Base-by-base conservation (phyloP, 2,888 invertebrate species). In the Xylophagus ater region DNA sequence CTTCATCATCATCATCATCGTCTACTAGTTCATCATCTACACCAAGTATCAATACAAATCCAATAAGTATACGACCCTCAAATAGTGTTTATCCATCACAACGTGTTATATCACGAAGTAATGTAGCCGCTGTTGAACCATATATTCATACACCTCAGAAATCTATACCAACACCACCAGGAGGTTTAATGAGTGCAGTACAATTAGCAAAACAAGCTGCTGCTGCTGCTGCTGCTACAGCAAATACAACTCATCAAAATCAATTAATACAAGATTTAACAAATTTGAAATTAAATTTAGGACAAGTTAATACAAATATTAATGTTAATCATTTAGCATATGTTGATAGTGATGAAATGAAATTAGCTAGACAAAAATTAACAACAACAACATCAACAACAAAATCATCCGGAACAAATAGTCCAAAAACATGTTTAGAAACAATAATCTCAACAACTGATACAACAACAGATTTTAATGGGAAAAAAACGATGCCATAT, bases 401-500 rank as follows among this genome's bases (percentile, higher is more conserved):
- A 62, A 42, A 43, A 44, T 13, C 55, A 31, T 58, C 17, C 49
- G 51, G 20, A 54, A 46, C n/a, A 47, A 29, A 13, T 29, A 14
- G 4, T 29, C 40, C 44, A 45, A 51, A n/a, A n/a, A n/a, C n/a
- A n/a, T n/a, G n/a, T n/a, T 52, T 49, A 47, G 51, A 50, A n/a
- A 46, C 43, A n/a, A 38, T 40, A 12, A 38, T 31, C 15, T 51
- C 51, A 1, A 43, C 43, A 10, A 41, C 20, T 14, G 47, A 46
- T 13, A 37, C 28, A 18, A 42, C 45, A 43, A 51, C 37, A 40
- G 77, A 82, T 55, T 83, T 85, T 57, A 75, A 76, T 43, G 76
- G 83, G 18, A 84, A 80, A 55, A 88, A 88, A 70, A 88, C 88
- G 19, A 69, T 90, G 65, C 89, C 90, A 51, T 85, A 87, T 67